Evolutionary conservation across 2,888 invertebrate species (phyloP).

Genomic region (Synanthedon tipuliformis): DNA sequence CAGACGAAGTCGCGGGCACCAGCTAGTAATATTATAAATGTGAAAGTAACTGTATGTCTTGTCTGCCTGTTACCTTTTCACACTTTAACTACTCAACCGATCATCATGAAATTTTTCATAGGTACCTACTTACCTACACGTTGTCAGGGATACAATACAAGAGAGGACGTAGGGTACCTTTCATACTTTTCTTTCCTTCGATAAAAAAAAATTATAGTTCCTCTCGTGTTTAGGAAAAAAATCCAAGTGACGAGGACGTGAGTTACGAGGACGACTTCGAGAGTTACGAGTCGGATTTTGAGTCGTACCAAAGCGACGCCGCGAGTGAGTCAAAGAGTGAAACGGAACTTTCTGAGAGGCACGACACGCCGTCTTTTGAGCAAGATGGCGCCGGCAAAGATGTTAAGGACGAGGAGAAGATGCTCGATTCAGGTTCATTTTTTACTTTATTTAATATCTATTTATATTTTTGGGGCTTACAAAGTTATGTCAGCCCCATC

Average conservation of each 20-base stretch:
- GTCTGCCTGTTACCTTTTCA: too few relatives aligned
- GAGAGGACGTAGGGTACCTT: too few relatives aligned
- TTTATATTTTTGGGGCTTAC: too few relatives aligned
- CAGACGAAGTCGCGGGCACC: too few relatives aligned
- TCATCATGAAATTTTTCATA: too few relatives aligned
- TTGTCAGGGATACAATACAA: too few relatives aligned
- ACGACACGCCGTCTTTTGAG: neutral
- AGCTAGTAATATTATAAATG: too few relatives aligned
- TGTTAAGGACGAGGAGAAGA: slow-evolving; percentile 43
- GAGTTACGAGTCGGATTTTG: slow-evolving; percentile 63
- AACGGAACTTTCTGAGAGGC: slow-evolving; percentile 7
- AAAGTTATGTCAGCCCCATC: too few relatives aligned
- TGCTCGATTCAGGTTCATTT: slow-evolving; percentile 50
- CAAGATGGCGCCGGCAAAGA: slow-evolving; percentile 21
- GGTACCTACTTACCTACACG: too few relatives aligned
- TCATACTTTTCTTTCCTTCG: neutral
- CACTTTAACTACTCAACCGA: too few relatives aligned
- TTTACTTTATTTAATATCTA: too few relatives aligned
- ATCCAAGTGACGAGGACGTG: slow-evolving; percentile 41
- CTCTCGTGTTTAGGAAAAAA: slow-evolving; percentile 5
- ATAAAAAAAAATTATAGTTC: slow-evolving; percentile 4
- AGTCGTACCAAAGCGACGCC: slow-evolving; percentile 44
- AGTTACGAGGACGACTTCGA: slow-evolving; percentile 67
- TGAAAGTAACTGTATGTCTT: too few relatives aligned
- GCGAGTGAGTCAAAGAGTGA: slow-evolving; percentile 5